phyloP scores from a whole-genome alignment of 2,113 vertebrate species.

The Henicopernis longicauda region DNA sequence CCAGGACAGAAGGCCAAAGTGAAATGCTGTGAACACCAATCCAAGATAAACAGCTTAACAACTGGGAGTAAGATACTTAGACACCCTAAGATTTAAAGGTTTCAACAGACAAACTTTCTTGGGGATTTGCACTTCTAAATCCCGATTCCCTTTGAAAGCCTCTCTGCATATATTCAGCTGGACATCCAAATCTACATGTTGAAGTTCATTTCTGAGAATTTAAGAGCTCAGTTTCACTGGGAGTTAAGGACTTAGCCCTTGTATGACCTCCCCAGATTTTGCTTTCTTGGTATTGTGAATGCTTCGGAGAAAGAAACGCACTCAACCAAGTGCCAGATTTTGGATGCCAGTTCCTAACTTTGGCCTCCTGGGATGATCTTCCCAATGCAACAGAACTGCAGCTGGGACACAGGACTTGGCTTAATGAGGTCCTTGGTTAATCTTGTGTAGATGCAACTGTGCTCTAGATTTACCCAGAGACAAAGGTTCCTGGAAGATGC shows the following conservation, averaged over 20 bases:
- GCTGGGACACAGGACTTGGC: neutral
- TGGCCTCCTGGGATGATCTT: rapidly evolving
- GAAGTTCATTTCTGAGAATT: neutral
- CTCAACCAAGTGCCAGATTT: neutral
- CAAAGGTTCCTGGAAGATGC: neutral
- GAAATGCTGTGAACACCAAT: neutral
- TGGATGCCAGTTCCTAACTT: neutral
- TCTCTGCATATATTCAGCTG: neutral
- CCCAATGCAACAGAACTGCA: neutral
- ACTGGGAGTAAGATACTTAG: neutral
- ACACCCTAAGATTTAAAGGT: neutral
- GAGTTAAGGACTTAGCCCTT: neutral
- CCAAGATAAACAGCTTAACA: neutral
- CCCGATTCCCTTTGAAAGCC: neutral
- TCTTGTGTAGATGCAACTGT: neutral
- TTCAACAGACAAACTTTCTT: neutral
- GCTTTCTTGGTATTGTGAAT: neutral
- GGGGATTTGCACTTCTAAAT: neutral
- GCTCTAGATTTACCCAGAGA: neutral
- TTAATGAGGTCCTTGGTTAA: neutral
- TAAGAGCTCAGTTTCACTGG: neutral
- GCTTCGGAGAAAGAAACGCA: neutral
- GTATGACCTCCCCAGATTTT: neutral
- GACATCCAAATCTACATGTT: neutral
- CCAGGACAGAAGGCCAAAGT: neutral